A percentile compares a stretch with the other conserved stretches of the same genome.
These are phyloP conservation scores for Cryptoleucopteryx plumbea DNA, from an alignment of 2,113 vertebrate species.

Conservation along the genomic window DNA sequence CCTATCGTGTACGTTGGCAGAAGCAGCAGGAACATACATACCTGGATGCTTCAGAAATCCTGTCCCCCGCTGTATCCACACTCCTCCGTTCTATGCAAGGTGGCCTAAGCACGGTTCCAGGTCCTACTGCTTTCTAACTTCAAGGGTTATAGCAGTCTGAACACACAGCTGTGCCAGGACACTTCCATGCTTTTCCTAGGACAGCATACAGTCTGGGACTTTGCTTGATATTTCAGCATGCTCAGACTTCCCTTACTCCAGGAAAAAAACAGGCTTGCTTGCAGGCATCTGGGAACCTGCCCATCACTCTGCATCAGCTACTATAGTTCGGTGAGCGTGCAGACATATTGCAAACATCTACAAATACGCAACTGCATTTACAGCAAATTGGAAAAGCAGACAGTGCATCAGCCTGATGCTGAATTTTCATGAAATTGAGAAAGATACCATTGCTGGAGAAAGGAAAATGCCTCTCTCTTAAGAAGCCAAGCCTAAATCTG, in stretches of 20 bases:
- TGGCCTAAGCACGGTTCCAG: not conserved
- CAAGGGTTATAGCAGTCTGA: not conserved
- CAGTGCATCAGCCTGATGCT: not conserved
- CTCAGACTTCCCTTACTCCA: not conserved
- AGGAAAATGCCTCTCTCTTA: rapidly evolving
- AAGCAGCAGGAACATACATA: rapidly evolving
- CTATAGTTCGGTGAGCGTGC: not conserved
- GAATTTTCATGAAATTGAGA: not conserved
- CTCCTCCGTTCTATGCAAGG: not conserved
- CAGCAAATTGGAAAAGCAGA: not conserved
- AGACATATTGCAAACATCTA: not conserved
- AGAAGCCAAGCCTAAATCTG: not conserved
- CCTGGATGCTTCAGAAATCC: not conserved
- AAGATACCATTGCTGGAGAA: not conserved
- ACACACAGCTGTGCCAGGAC: not conserved
- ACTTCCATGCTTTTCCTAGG: not conserved
- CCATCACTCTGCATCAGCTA: not conserved
- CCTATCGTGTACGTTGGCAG: rapidly evolving
- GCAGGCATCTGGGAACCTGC: not conserved
- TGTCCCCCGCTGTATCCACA: not conserved
- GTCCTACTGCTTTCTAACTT: not conserved
- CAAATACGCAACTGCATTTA: not conserved
- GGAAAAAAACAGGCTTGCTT: not conserved
- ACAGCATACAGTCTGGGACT: not conserved
- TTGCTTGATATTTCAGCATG: not conserved